Evolutionary conservation across 2,888 invertebrate genomes (phyloP), one percentile per base, ranked within the genome.

Genomic region (Malthinus flaveolus): DNA sequence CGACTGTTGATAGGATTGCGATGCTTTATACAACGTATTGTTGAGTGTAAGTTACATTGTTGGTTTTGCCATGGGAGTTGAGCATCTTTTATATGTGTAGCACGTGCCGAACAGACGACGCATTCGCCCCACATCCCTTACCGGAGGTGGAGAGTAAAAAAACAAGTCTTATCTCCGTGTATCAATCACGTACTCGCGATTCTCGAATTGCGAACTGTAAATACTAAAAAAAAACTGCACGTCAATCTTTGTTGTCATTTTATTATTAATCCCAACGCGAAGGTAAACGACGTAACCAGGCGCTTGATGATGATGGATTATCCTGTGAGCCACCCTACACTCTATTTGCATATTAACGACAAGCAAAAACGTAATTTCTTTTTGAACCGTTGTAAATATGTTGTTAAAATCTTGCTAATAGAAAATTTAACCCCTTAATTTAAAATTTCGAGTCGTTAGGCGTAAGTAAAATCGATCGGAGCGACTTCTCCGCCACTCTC

Each of bases 91-190:
- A 57, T 61, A 66, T 65, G 59, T 56, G 35, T 44, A 49, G 60
- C 65, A 65, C 66, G 66, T 65, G 66, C 62, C 53, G 57, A 60
- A 53, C 59, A 61, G 56, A 64, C 59, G 64, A 65, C 62, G 64
- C 63, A 59, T 54, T 49, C 56, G 54, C 61, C 49, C 52, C 51
- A 34, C 47, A 47, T 35, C 47, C 32, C 33, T 52, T 51, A 56
- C 59, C 63, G 59, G 34, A 23, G 23, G 23, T 23, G 23, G 23
- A 23, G 23, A 23, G 23, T 46, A 49, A 56, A 64, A 66, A 58
- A 64, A 66, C 64, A 59, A 60, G 61, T 61, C 65, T 66, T 65
- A 66, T 66, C 63, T 62, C 59, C 57, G 59, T 59, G 65, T 66
- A 65, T 66, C 65, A 66, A 66, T 65, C 66, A 64, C 66, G 64